Evolutionary conservation across 2,113 vertebrate species (phyloP), one percentile per base, ranked within the genome.

Genomic region (Spea bombifrons): DNA sequence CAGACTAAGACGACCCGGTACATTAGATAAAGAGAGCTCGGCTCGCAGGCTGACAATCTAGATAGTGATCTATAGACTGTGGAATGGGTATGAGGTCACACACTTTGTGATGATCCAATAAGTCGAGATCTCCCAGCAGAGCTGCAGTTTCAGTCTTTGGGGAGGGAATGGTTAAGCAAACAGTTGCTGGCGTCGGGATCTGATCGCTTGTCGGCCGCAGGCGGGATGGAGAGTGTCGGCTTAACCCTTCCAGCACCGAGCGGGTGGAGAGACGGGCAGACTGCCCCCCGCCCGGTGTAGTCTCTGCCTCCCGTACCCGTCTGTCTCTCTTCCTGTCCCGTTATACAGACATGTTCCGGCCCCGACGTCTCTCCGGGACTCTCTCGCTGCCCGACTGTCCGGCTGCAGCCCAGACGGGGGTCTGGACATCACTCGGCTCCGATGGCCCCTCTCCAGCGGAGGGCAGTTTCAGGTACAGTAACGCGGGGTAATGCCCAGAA

Each of bases 101-200:
- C 30, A 30, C 30, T 30, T 30, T 30, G 1, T 30, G 30, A 30
- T 30, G 30, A 30, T 30, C 30, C 30, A 30, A 30, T 30, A 30
- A 30, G 30, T 30, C 30, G 30, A 30, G 30, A 30, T 30, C 30
- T 30, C 30, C 30, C 55, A 75, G 68, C 12, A 70, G 53, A 70
- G 66, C 0, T 0, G 68, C 75, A 16, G 82, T 67, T 82, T 85
- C 77, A 84, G 85, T 88, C 85, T 48, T 4, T 75, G 75, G 86
- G 86, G 83, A 79, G 82, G 84, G 79, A 85, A 83, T 80, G 67
- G 84, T 86, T 83, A 81, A 82, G 76, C 4, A 43, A 82, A 84
- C 89, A 91, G 90, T 86, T 91, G 90, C 59, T 48, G 84, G 72
- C 75, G 66, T 73, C 82, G 84, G 85, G 82, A 80, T 82, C 81